Evolutionary conservation across 2,888 invertebrate species (phyloP), one percentile per base, ranked within the genome.

Genomic region (Eurois occulta): DNA sequence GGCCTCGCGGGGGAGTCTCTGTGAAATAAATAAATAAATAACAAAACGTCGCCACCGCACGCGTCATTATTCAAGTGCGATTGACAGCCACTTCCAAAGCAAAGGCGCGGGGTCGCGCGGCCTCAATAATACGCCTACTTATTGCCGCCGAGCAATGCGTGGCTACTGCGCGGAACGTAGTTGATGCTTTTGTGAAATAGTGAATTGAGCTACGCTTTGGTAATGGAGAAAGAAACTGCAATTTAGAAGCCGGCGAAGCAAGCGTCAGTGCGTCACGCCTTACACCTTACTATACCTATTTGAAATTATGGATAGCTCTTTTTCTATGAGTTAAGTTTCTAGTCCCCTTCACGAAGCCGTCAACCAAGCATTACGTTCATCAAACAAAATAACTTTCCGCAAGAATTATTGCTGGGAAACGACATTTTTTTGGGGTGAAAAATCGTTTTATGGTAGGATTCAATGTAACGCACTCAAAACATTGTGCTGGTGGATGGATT

Each of bases 111-210:
- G 87, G 86, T 92, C 86, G 87, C 89, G 90, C 90, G 86, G 89
- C 91, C 91, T 95, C 94, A 95, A 96, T 95, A 96, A 95, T 96
- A 96, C 96, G 96, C 96, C 96, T 96, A 96, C 95, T 96, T 95
- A 95, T 91, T 92, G 92, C 92, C 85, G 89, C 91, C 89, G 93
- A 93, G 93, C 93, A 91, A 91, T 68, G 66, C 74, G 69, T 58
- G n/a, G 60, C 35, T 77, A 80, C 75, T 18, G 46, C 70, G 77
- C 69, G 7, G 3, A 43, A 35, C 38, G 6, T 67, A 7, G 35
- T 88, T 89, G 88, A 81, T 85, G 65, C 82, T 88, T 77, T 21
- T 48, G 35, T 35, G 10, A 24, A 55, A 8, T 16, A 32, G 16
- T 28, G 35, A 62, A 72, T 18, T 28, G 21, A 11, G 18, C n/a